Base-by-base conservation (phyloP, 2,113 vertebrate genomes). In the Charina bottae region DNA sequence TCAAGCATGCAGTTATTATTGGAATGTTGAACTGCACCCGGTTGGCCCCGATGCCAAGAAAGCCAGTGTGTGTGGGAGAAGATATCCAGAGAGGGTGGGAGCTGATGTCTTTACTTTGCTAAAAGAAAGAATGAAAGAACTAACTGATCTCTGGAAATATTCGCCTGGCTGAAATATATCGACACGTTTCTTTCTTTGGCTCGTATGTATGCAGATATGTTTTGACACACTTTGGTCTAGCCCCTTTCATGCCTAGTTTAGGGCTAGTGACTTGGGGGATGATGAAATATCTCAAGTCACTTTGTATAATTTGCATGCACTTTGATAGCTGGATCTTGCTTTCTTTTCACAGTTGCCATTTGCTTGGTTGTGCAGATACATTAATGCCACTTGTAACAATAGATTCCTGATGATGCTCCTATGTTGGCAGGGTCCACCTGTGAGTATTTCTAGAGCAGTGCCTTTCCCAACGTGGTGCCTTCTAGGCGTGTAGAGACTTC, bases 1-100 rank as follows among this genome's bases (percentile, higher is more conserved):
- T 8, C 0, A 58, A 0, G 21, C 84, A 0, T 3, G 54, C 64
- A 49, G 24, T 85, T 28, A 85, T 4, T 42, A 26, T 42, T 0
- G 64, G 26, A 78, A 9, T 9, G 10, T 37, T 42, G 54, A 24
- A 3, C 53, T 56, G 6, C 33, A n/a, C 17, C 54, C 26, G 42
- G 4, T 88, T 54, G 4, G 7, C 49, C 46, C 19, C 19, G 4
- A 10, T 72, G 49, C 78, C 15, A 23, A 6, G 13, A 17, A 26
- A 42, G 17, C 17, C 72, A 21, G 7, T 10, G 72, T 78, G 0
- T 78, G 2, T 21, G 17, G 68, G 5, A 17, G 19, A 37, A 72
- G n/a, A 37, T 78, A 78, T 37, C 33, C 68, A 8, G n/a, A 78
- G 15, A 1, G 33, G 15, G 83, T 2, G 3, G 33, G 17, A 24